A percentile compares a stretch with the other conserved stretches of the same genome.
phyloP scores from a whole-genome alignment of 92 coral and sea anemone genomes.

The Actinernus sp. region DNA sequence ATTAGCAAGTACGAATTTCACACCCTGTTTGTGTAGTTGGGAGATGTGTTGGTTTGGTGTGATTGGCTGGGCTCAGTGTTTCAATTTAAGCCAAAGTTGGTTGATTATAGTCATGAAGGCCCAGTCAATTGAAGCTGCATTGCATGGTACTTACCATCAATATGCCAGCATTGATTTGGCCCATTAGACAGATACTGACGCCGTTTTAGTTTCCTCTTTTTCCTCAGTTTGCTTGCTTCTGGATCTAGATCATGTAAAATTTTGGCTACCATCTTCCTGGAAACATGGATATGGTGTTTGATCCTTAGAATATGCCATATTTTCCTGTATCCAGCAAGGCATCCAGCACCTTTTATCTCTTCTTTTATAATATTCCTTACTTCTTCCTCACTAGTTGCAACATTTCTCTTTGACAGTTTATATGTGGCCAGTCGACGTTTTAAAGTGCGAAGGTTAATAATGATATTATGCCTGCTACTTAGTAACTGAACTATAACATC shows the following conservation, averaged over 20 bases:
- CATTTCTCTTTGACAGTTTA: constrained; percentile 43
- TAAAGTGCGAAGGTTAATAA: constrained; percentile 46
- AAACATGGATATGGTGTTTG: constrained; percentile 53
- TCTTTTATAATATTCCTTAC: constrained; percentile 37
- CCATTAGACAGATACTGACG: constrained; percentile 36
- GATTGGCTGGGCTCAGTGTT: too few relatives aligned
- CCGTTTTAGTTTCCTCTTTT: constrained; percentile 33
- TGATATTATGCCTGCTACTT: not conserved
- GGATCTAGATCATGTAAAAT: constrained; percentile 66
- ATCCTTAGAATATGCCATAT: constrained; percentile 63
- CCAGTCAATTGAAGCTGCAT: too few relatives aligned
- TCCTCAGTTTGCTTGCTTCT: constrained; percentile 45
- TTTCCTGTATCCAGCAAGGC: constrained; percentile 64
- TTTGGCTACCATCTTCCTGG: constrained; percentile 55
- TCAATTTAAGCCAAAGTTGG: too few relatives aligned
- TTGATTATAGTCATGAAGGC: too few relatives aligned
- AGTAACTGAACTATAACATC: not conserved
- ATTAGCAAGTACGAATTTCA: too few relatives aligned
- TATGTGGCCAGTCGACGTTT: constrained; percentile 55
- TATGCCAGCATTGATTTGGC: too few relatives aligned
- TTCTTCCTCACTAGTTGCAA: constrained; percentile 35
- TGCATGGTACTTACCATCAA: too few relatives aligned
- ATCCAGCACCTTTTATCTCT: constrained; percentile 65
- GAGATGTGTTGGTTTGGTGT: too few relatives aligned
- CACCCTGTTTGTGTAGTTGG: too few relatives aligned